A percentile compares a stretch with the other conserved stretches of the same genome.
phyloP scores from a whole-genome alignment of 2,888 invertebrate species.

The Diloba caeruleocephala region DNA sequence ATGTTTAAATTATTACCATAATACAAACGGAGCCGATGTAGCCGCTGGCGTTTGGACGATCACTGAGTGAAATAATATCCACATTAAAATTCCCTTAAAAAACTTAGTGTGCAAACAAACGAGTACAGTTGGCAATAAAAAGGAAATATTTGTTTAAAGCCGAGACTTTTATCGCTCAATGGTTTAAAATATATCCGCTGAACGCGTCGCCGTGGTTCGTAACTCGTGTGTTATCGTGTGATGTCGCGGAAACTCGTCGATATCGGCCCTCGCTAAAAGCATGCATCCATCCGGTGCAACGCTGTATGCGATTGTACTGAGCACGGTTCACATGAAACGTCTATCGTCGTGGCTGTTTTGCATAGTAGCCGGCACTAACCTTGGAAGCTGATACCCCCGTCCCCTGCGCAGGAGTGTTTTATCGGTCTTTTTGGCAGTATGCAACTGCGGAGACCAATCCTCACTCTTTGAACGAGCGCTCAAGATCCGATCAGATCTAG shows the following conservation, averaged over 20 bases:
- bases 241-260: conserved; percentile 53
- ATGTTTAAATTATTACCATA: conserved; percentile 25
- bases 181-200: conserved; percentile 29
- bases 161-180: conserved; percentile 46
- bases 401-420: too few species aligned
- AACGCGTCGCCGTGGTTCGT: conserved; percentile 32
- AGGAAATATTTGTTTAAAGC: conserved; percentile 46
- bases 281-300: conserved; percentile 64
- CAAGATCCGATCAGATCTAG: too few species aligned
- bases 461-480: too few species aligned
- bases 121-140: conserved; percentile 55
- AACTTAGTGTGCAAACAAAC: conserved; percentile 36
- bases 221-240: conserved; percentile 39
- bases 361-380: too few species aligned
- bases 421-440: too few species aligned
- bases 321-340: conserved; percentile 54
- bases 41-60: conserved; percentile 19
- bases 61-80: conserved; percentile 37
- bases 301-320: conserved; percentile 58
- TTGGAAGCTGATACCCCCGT: too few species aligned
- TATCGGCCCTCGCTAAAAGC: conserved; percentile 68
- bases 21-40: conserved; percentile 26
- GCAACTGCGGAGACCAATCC: too few species aligned
- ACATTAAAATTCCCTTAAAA: conserved; percentile 43
- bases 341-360: too few species aligned